phyloP scores from a whole-genome alignment of 2,888 invertebrate genomes.

The Encarsia formosa region DNA sequence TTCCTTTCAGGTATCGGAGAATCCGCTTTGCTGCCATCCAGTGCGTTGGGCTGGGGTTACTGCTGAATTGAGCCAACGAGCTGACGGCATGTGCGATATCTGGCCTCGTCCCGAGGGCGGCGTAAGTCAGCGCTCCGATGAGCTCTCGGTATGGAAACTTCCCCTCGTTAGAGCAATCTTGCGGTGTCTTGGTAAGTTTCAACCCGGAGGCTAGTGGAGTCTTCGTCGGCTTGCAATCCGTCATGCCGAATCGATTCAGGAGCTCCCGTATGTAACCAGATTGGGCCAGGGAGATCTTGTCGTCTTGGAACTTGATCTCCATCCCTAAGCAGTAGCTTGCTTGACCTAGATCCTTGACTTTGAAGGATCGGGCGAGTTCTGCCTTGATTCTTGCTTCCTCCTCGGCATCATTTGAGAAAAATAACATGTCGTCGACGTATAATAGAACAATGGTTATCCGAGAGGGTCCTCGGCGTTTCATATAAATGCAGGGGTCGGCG shows the following conservation, averaged over 20 bases:
- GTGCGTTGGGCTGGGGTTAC: slow-evolving; percentile 4
- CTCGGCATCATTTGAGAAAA: not conserved
- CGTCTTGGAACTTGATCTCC: slow-evolving; percentile 22
- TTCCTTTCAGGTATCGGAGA: slow-evolving; percentile 37
- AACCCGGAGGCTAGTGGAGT: slow-evolving; percentile 12
- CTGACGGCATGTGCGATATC: slow-evolving; percentile 22
- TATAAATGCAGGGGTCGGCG: slow-evolving; percentile 15
- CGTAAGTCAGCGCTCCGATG: slow-evolving; percentile 18
- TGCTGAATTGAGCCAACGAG: slow-evolving; percentile 15
- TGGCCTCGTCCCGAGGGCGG: slow-evolving; percentile 18
- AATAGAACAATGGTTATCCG: slow-evolving; percentile 7
- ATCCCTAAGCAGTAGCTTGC: slow-evolving; percentile 31
- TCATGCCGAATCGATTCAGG: slow-evolving; percentile 4
- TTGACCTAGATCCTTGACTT: slow-evolving; percentile 30
- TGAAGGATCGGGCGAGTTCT: not conserved
- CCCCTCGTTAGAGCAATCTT: not conserved
- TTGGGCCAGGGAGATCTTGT: slow-evolving; percentile 2
- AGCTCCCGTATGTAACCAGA: not conserved
- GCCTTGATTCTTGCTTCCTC: not conserved
- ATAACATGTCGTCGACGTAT: slow-evolving; percentile 23
- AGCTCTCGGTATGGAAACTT: slow-evolving; percentile 11
- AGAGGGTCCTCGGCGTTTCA: not conserved
- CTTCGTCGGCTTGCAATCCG: not conserved
- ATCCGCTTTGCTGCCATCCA: slow-evolving; percentile 24
- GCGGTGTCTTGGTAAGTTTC: slow-evolving; percentile 12